Percentiles rank a stretch among this genome's conserved stretches.
Conservation (phyloP, 2,797 vertebrate genomes). For the Silurus aristotelis region DNA sequence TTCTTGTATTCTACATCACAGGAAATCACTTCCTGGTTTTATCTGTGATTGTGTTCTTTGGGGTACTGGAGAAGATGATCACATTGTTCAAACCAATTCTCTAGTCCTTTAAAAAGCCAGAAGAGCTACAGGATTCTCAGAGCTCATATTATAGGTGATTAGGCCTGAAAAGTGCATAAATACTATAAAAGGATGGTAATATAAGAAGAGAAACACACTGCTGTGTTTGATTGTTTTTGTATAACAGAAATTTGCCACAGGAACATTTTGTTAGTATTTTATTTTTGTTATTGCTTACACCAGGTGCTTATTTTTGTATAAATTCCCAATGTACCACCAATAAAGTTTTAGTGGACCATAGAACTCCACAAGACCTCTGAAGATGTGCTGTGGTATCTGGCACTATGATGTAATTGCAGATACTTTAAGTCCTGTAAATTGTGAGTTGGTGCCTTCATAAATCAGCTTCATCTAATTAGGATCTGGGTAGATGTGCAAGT, state of each 20-base stretch:
- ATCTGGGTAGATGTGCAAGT: too few species aligned
- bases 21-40: conserved; percentile 11
- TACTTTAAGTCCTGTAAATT: too few species aligned
- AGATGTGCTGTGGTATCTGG: too few species aligned
- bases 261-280: neutral
- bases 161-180: neutral
- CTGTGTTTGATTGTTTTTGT: neutral
- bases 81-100: neutral
- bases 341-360: too few species aligned
- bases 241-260: neutral
- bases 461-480: too few species aligned
- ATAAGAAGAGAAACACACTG: neutral
- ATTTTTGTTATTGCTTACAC: neutral
- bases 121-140: neutral
- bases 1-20: conserved; percentile 30
- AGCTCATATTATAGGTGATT: too few species aligned
- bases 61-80: neutral
- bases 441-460: too few species aligned
- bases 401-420: too few species aligned
- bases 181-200: neutral
- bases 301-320: too few species aligned
- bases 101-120: neutral
- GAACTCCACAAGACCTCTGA: too few species aligned
- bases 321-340: too few species aligned
- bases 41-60: neutral